A percentile compares a stretch with the other conserved stretches of the same genome.
phyloP scores from a whole-genome alignment of 2,113 vertebrate species.

The Phrynosoma platyrhinos region DNA sequence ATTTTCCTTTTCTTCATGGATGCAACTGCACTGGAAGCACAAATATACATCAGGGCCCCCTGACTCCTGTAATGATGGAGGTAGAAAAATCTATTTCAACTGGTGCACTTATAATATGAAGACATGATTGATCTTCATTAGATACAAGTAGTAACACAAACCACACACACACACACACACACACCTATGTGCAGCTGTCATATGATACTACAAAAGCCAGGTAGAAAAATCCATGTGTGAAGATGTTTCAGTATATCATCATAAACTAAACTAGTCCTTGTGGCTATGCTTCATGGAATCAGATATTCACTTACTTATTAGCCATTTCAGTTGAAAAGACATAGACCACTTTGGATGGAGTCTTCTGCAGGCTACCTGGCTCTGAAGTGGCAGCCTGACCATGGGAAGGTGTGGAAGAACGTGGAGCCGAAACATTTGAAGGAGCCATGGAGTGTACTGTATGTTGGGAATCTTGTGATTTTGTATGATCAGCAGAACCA shows the following conservation, averaged over 20 bases:
- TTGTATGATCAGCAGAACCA: conserved; percentile 92
- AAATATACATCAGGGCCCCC: not conserved
- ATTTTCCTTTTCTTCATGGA: not conserved
- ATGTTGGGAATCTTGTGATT: conserved; percentile 89
- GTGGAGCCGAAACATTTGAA: conserved; percentile 79
- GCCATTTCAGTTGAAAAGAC: conserved; percentile 99
- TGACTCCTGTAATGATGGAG: not conserved
- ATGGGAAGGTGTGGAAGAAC: conserved; percentile 93
- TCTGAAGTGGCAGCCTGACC: conserved; percentile 89
- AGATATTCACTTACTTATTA: conserved; percentile 90
- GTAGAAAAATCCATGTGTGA: conserved; percentile 9
- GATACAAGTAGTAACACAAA: not conserved
- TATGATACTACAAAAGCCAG: not conserved
- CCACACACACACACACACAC: no score
- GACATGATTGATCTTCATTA: not conserved
- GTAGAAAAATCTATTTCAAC: conserved; percentile 4
- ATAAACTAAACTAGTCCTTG: not conserved
- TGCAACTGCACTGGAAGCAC: not conserved
- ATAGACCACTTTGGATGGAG: conserved; percentile 95
- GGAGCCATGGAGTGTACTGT: conserved; percentile 88
- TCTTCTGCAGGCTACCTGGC: conserved; percentile 87
- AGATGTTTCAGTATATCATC: conserved; percentile 20
- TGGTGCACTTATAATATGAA: not conserved
- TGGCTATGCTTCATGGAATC: not conserved
- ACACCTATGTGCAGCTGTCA: not conserved